Evolutionary conservation across 1,140 invertebrate genomes (phyloP).

Genomic region (Dendroctonus ponderosae): DNA sequence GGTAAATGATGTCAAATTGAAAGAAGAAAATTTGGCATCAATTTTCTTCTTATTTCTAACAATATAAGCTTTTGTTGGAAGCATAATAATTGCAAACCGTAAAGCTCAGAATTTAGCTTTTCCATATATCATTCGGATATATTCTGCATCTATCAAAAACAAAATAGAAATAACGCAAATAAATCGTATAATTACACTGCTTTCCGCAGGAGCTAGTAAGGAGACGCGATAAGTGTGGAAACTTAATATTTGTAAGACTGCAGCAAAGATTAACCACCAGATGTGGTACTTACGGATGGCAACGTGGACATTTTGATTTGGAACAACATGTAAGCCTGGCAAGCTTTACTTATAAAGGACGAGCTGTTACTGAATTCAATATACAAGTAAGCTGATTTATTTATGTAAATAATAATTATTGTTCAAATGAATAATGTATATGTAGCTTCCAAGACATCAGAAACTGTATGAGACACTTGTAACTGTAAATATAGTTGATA

Average conservation of each 20-base stretch:
- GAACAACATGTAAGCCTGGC: conserved; percentile 70
- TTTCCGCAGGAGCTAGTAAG: conserved; percentile 54
- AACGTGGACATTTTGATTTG: conserved; percentile 60
- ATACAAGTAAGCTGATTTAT: conserved; percentile 59
- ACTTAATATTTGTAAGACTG: conserved; percentile 61
- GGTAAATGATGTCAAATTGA: conserved; percentile 28
- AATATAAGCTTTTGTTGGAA: background rate
- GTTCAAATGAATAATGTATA: no score
- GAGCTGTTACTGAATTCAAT: conserved; percentile 68
- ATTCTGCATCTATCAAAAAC: background rate
- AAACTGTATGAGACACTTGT: no score
- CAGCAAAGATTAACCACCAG: conserved; percentile 59
- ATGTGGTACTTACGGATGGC: conserved; percentile 71
- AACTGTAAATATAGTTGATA: no score
- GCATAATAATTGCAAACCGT: background rate
- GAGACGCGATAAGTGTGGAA: conserved; percentile 56
- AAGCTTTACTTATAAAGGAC: conserved; percentile 61
- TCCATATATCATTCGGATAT: no score
- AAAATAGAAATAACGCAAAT: no score
- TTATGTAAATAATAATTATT: no score
- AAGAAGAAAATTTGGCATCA: background rate
- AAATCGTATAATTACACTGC: no score
- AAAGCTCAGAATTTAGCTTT: background rate
- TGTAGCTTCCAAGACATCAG: no score
- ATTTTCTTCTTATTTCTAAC: background rate